A percentile compares a stretch with the other conserved stretches of the same genome.
Conservation (phyloP, 2,888 invertebrate genomes). For the Andrena camellia region DNA sequence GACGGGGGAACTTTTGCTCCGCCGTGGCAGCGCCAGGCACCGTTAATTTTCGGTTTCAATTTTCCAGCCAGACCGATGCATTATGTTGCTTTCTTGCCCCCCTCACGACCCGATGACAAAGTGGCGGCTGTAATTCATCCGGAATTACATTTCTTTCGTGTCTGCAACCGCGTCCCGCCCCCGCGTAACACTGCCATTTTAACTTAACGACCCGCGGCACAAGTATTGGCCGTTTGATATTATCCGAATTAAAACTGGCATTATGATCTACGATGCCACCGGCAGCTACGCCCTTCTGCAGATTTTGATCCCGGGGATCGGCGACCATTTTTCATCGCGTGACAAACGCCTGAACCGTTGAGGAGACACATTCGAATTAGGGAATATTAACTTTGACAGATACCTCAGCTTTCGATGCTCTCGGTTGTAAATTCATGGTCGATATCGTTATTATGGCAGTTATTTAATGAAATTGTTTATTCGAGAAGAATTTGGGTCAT, state of each 20-base stretch:
- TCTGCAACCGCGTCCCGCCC: constrained; percentile 13
- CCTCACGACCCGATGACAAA: constrained; percentile 70
- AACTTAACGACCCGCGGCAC: constrained; percentile 15
- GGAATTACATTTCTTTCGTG: constrained; percentile 75
- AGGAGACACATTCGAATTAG: too few species aligned
- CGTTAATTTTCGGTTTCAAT: constrained; percentile 74
- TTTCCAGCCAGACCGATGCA: constrained; percentile 66
- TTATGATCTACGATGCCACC: background rate
- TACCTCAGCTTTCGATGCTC: too few species aligned
- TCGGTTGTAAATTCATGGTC: too few species aligned
- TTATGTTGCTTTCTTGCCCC: constrained; percentile 69
- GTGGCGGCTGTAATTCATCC: constrained; percentile 73
- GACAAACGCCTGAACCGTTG: too few species aligned
- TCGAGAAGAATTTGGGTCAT: too few species aligned
- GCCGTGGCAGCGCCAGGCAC: constrained; percentile 6
- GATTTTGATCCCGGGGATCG: background rate
- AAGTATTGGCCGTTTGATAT: constrained; percentile 33
- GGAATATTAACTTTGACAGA: too few species aligned
- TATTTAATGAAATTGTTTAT: too few species aligned
- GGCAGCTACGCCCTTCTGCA: background rate
- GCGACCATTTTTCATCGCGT: background rate
- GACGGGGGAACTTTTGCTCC: constrained; percentile 15
- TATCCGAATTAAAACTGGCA: constrained; percentile 25
- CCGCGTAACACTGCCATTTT: constrained; percentile 27
- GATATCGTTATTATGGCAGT: too few species aligned